A percentile compares a stretch with the other conserved stretches of the same genome.
Conservation (phyloP, 2,888 invertebrate species). For the Drosophila prolongata region DNA sequence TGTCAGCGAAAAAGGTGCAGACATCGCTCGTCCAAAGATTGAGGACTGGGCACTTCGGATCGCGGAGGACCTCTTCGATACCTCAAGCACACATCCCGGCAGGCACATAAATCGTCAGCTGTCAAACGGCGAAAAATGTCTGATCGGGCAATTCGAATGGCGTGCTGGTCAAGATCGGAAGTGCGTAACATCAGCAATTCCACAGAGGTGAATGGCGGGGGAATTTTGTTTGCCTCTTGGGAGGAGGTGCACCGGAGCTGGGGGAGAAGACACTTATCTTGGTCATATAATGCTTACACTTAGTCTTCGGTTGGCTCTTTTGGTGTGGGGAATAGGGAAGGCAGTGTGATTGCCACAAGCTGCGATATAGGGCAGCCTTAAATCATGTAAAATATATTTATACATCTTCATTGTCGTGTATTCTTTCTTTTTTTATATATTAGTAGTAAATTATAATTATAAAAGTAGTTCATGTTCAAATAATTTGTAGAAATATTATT, state of each 20-base stretch:
- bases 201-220: conserved; percentile 18
- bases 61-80: conserved; percentile 7
- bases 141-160: conserved; percentile 45
- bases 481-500: too few species aligned
- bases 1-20: conserved; percentile 34
- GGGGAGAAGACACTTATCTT: conserved; percentile 42
- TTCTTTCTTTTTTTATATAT: too few species aligned
- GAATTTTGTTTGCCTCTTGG: background rate
- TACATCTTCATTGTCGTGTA: background rate
- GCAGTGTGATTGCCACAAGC: background rate
- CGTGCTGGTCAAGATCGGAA: conserved; percentile 69
- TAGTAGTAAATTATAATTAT: too few species aligned
- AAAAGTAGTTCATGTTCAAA: too few species aligned
- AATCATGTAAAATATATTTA: background rate
- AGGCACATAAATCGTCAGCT: conserved; percentile 79
- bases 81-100: conserved; percentile 15
- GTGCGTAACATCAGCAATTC: conserved; percentile 64
- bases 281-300: conserved; percentile 52
- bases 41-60: conserved; percentile 12
- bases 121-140: conserved; percentile 76
- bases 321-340: conserved; percentile 22
- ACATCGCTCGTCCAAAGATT: conserved; percentile 22
- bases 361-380: background rate
- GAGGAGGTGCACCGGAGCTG: background rate
- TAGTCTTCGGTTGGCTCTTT: conserved; percentile 14